These are phyloP conservation scores for Boleophthalmus pectinirostris DNA, from an alignment of 2,113 vertebrate species.

Conservation along the genomic window DNA sequence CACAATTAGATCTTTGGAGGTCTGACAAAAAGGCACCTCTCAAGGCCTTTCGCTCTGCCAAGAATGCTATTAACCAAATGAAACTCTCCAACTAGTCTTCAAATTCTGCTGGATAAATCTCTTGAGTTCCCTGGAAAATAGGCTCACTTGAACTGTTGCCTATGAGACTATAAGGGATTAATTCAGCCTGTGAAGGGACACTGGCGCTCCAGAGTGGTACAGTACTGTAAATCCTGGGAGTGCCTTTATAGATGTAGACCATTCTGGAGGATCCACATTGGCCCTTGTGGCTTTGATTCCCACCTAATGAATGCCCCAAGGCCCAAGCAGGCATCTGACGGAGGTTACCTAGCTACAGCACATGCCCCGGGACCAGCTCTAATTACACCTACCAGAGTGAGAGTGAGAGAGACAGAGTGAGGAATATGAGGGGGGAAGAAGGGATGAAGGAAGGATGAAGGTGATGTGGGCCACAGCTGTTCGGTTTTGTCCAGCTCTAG, in stretches of 20 bases:
- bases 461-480: constrained; percentile 39
- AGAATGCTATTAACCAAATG: constrained; percentile 62
- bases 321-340: constrained; percentile 45
- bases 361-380: constrained; percentile 52
- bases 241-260: constrained; percentile 10
- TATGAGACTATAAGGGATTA: background rate
- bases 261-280: constrained; percentile 25
- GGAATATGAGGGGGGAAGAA: constrained; percentile 7
- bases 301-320: constrained; percentile 56
- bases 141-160: background rate
- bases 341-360: constrained; percentile 63
- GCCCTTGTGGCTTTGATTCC: constrained; percentile 40
- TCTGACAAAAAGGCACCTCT: constrained; percentile 30
- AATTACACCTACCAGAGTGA: constrained; percentile 55
- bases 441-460: background rate
- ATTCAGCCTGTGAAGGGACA: background rate
- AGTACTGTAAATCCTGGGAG: constrained; percentile 5
- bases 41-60: constrained; percentile 43
- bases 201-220: background rate
- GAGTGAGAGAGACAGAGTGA: background rate
- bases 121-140: constrained; percentile 17
- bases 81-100: constrained; percentile 45
- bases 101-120: constrained; percentile 41
- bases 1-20: constrained; percentile 52
- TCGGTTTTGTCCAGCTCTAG: constrained; percentile 21